These are phyloP conservation scores for Dendropsophus ebraccatus DNA, from an alignment of 2,113 vertebrate species.

Conservation along the genomic window DNA sequence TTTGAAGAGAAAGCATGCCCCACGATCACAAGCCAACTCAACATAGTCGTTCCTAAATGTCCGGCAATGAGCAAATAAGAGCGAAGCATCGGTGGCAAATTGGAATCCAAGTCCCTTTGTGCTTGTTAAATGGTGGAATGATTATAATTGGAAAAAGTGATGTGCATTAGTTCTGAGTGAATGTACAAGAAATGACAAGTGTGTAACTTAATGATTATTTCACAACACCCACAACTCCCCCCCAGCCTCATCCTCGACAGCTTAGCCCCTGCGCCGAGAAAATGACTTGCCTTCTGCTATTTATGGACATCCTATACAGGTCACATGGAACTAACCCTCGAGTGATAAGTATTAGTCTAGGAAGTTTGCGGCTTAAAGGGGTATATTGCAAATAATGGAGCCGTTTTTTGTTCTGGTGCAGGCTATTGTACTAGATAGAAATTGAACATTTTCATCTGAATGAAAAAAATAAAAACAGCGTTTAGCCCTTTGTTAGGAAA, in stretches of 20 bases:
- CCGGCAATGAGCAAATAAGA: slow-evolving; percentile 80
- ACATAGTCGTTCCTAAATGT: slow-evolving; percentile 74
- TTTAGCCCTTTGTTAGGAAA: slow-evolving; percentile 49
- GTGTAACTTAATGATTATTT: slow-evolving; percentile 85
- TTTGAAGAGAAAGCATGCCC: slow-evolving; percentile 66
- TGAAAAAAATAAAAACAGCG: slow-evolving; percentile 60
- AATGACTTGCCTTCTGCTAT: slow-evolving; percentile 76
- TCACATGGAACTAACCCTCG: slow-evolving; percentile 82
- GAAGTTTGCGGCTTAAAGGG: slow-evolving; percentile 77
- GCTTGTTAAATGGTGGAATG: slow-evolving; percentile 87
- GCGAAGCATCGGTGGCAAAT: slow-evolving; percentile 82
- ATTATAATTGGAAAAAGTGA: slow-evolving; percentile 87
- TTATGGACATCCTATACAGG: slow-evolving; percentile 77
- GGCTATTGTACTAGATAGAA: slow-evolving; percentile 64
- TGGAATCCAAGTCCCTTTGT: slow-evolving; percentile 85
- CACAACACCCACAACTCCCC: slow-evolving; percentile 74
- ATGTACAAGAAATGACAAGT: slow-evolving; percentile 87
- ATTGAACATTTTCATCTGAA: slow-evolving; percentile 67
- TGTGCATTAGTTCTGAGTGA: slow-evolving; percentile 88
- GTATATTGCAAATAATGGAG: slow-evolving; percentile 75
- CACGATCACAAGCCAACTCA: slow-evolving; percentile 70
- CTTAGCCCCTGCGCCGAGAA: slow-evolving; percentile 79
- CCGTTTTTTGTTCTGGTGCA: slow-evolving; percentile 61
- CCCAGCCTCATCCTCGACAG: slow-evolving; percentile 66
- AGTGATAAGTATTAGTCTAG: slow-evolving; percentile 80